A percentile compares a stretch with the other conserved stretches of the same genome.
Evolutionary conservation across 2,888 invertebrate species (phyloP).

Genomic region (Hydrotaea cyrtoneurina): DNA sequence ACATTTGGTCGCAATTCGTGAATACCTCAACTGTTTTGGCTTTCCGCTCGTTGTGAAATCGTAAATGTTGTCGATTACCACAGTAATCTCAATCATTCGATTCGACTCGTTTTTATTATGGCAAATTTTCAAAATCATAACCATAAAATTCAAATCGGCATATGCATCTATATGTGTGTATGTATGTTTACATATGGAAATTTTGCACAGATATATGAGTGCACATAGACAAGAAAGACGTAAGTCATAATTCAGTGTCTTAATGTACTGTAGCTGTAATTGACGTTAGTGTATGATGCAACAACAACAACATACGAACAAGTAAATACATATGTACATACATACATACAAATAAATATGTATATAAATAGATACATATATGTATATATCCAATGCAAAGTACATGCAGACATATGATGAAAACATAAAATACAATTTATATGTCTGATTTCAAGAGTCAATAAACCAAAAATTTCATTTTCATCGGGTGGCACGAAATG

Average conservation of each 20-base stretch:
- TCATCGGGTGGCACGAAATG: conserved; percentile 4
- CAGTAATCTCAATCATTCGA: not conserved
- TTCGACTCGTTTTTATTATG: not conserved
- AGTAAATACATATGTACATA: no score
- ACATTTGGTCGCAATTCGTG: no score
- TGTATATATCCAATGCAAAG: not conserved
- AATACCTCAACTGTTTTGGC: no score
- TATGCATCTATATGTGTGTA: not conserved
- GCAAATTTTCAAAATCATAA: conserved; percentile 13
- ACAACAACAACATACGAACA: not conserved
- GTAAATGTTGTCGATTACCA: not conserved
- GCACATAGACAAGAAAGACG: not conserved
- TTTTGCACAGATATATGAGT: no score
- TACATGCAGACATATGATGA: not conserved
- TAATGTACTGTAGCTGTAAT: not conserved
- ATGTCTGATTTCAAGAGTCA: conserved; percentile 48
- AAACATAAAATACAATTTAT: conserved; percentile 27
- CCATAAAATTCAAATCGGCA: not conserved
- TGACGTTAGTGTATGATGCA: not conserved
- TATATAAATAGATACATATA: no score
- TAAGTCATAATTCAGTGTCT: conserved; percentile 8
- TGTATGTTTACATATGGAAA: no score
- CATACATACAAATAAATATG: no score
- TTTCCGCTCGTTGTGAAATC: no score
- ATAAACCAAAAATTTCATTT: conserved; percentile 53